Conservation (phyloP, 2,888 invertebrate species). For the Tribolium freemani region DNA sequence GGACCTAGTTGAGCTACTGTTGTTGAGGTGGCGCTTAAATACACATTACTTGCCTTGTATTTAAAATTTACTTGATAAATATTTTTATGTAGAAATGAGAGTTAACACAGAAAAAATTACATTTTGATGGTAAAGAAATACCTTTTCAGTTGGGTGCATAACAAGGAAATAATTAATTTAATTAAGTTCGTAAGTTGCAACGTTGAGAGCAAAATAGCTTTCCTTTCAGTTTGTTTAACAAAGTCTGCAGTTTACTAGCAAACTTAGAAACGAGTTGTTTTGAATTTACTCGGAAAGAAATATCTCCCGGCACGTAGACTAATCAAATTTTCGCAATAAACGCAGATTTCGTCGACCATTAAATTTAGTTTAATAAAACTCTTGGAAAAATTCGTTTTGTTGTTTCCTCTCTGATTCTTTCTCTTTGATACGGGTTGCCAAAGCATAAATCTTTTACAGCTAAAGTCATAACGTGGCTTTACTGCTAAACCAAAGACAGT, state of each 20-base stretch:
- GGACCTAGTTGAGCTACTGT: background rate
- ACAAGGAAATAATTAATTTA: background rate
- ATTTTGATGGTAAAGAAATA: too few species aligned
- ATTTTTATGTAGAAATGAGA: too few species aligned
- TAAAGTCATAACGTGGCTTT: background rate
- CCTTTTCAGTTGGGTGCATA: background rate
- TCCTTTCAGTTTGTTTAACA: background rate
- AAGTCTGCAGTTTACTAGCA: background rate
- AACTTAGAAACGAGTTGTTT: background rate
- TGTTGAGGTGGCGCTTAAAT: background rate
- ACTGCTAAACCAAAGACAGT: background rate
- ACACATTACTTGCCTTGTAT: background rate
- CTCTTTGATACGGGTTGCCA: background rate
- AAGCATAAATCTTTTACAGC: background rate
- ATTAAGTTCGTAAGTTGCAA: background rate
- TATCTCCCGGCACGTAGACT: background rate
- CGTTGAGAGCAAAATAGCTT: background rate
- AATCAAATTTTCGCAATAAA: background rate
- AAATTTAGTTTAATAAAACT: background rate
- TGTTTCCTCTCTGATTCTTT: background rate
- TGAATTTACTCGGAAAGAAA: background rate
- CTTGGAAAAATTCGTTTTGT: background rate
- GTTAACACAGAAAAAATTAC: too few species aligned
- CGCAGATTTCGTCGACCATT: background rate
- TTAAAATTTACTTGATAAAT: too few species aligned